Conservation (phyloP, 2,113 vertebrate genomes). For the Spilogale gracilis region DNA sequence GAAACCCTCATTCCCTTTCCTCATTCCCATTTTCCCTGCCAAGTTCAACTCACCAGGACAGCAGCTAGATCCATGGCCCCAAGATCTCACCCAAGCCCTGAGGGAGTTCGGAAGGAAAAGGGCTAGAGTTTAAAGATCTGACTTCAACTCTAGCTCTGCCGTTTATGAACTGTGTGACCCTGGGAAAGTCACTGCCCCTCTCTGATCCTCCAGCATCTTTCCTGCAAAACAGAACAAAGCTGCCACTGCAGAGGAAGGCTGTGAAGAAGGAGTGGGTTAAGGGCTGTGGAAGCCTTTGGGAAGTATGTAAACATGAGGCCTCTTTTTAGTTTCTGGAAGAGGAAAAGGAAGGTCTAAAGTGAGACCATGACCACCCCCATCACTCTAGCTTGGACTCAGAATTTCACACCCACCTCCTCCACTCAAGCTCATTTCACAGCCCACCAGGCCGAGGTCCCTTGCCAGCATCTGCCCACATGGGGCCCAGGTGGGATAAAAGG, state of each 20-base stretch:
- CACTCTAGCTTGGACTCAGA: not conserved
- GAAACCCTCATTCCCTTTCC: not conserved
- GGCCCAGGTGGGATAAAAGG: not conserved
- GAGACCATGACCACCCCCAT: not conserved
- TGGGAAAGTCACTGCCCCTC: not conserved
- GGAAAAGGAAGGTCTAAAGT: not conserved
- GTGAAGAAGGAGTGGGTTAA: not conserved
- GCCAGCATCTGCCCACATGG: not conserved
- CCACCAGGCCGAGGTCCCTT: not conserved
- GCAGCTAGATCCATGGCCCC: not conserved
- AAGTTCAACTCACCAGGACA: not conserved
- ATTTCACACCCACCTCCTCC: not conserved
- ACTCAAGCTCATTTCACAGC: not conserved
- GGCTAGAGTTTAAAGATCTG: not conserved
- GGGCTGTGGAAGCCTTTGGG: not conserved
- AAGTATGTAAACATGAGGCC: not conserved
- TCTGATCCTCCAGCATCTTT: constrained; percentile 27
- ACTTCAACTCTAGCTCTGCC: not conserved
- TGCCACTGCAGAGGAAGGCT: not conserved
- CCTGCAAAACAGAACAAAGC: not conserved
- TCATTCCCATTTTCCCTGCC: not conserved
- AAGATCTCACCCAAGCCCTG: not conserved
- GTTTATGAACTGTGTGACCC: not conserved
- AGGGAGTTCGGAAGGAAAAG: not conserved
- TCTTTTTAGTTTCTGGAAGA: not conserved